phyloP scores from a whole-genome alignment of 2,113 vertebrate species.

The Oreochromis tanganicae region DNA sequence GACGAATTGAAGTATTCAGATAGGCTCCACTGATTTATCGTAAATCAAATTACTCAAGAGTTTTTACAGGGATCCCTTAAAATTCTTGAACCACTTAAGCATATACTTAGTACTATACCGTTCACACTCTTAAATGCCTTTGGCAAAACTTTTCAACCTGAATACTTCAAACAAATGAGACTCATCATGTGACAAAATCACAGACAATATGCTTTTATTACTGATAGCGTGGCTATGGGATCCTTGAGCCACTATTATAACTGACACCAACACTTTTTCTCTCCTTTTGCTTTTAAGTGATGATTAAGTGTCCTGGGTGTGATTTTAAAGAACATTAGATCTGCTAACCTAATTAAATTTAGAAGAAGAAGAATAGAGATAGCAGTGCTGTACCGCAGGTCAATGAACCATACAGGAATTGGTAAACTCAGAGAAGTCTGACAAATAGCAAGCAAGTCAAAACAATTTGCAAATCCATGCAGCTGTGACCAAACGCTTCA shows the following conservation, averaged over 20 bases:
- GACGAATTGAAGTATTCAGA: background rate
- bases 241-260: background rate
- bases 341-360: background rate
- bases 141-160: background rate
- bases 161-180: background rate
- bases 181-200: background rate
- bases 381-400: background rate
- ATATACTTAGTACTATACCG: background rate
- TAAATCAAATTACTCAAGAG: background rate
- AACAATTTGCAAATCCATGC: background rate
- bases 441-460: background rate
- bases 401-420: background rate
- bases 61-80: background rate
- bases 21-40: background rate
- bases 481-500: background rate
- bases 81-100: background rate
- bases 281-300: background rate
- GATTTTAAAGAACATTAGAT: background rate
- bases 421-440: background rate
- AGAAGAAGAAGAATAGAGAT: background rate
- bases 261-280: background rate
- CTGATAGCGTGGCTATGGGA: background rate
- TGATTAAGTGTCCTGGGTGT: too few species aligned
- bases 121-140: background rate
- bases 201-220: background rate